Conservation (phyloP, 2,797 vertebrate species). For the Podarcis siculus region DNA sequence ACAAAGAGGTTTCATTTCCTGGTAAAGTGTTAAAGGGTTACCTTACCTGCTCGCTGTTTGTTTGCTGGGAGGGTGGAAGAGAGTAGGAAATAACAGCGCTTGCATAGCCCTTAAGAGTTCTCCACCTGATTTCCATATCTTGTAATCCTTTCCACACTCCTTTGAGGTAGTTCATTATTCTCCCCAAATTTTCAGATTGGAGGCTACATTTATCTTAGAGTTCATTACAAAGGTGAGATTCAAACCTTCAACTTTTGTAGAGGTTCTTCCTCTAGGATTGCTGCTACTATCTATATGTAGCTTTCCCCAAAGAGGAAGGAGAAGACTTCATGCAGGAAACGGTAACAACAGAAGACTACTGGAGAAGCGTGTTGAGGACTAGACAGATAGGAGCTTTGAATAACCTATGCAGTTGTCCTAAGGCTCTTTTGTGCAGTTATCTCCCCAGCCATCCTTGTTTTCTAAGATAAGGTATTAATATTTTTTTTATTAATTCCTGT, state of each 20-base stretch:
- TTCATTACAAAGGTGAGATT: not conserved
- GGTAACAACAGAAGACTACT: not conserved
- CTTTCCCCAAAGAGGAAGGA: not conserved
- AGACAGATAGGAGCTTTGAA: not conserved
- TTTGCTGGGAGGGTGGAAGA: not conserved
- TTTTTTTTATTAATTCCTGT: not conserved
- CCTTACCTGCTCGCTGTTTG: too few relatives aligned
- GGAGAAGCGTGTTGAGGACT: not conserved
- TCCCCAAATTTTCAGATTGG: not conserved
- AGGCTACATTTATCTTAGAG: not conserved
- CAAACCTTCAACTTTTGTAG: not conserved
- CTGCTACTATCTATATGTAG: not conserved
- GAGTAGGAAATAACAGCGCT: not conserved
- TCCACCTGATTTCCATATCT: too few relatives aligned
- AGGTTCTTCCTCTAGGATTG: not conserved
- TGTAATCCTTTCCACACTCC: too few relatives aligned
- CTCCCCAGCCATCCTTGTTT: not conserved
- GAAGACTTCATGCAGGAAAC: not conserved
- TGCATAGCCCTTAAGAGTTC: not conserved
- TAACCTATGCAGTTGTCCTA: not conserved
- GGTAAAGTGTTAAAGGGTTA: conserved; percentile 77
- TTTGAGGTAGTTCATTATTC: not conserved
- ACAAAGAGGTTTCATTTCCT: conserved; percentile 95
- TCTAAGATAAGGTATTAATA: too few relatives aligned
- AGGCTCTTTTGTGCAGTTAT: not conserved